A percentile compares a stretch with the other conserved stretches of the same genome.
These are phyloP conservation scores for Liparis tanakae DNA, from an alignment of 2,797 vertebrate species.

Conservation along the genomic window DNA sequence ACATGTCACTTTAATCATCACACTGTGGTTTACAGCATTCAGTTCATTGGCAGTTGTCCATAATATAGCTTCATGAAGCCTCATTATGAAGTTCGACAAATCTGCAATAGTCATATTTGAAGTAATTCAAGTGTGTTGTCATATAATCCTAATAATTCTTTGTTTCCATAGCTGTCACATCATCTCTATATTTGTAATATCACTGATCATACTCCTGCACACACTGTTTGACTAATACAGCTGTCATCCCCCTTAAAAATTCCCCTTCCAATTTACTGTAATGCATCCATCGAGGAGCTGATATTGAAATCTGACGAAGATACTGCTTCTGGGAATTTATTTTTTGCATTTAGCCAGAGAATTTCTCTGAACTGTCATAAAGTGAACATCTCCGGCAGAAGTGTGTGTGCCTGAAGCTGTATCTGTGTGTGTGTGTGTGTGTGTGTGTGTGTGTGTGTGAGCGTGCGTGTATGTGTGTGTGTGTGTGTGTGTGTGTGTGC, in stretches of 20 bases:
- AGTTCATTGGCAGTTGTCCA: not conserved
- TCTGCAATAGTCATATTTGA: not conserved
- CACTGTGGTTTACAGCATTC: not conserved
- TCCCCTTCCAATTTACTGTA: conserved; percentile 60
- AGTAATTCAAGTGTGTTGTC: conserved; percentile 8
- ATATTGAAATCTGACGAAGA: conserved; percentile 67
- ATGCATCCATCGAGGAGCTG: conserved; percentile 64
- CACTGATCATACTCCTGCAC: conserved; percentile 31
- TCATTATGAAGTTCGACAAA: conserved; percentile 7
- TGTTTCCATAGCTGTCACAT: conserved; percentile 28
- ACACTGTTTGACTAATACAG: conserved; percentile 33
- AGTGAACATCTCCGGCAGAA: conserved; percentile 63
- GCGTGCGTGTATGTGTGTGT: conserved; percentile 32
- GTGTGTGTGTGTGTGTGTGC: conserved; percentile 17
- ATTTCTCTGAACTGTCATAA: conserved; percentile 74
- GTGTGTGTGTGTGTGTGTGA: conserved; percentile 13
- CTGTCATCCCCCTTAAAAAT: conserved; percentile 39
- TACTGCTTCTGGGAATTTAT: conserved; percentile 70
- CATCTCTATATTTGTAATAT: conserved; percentile 33
- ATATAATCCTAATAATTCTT: conserved; percentile 29
- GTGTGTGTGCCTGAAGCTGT: conserved; percentile 38
- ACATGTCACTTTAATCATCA: conserved; percentile 3
- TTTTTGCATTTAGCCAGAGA: conserved; percentile 73
- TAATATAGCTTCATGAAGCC: not conserved
- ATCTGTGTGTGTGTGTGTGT: conserved; percentile 26